These are phyloP conservation scores for Enteromius argenteus DNA, from an alignment of 2,797 vertebrate species.

Conservation along the genomic window DNA sequence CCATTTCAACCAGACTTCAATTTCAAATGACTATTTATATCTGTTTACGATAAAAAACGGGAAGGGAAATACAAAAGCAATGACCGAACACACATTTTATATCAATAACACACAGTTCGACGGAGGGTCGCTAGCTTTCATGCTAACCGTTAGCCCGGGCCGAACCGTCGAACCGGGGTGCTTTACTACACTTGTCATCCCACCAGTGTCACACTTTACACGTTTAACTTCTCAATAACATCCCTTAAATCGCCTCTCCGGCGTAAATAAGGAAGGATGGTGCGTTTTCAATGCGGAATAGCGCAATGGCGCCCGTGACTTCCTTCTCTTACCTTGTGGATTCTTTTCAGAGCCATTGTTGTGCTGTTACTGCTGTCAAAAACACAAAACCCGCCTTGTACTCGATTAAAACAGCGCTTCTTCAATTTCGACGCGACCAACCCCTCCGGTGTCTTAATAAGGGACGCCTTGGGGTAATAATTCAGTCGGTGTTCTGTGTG, in stretches of 20 bases:
- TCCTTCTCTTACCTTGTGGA: conserved; percentile 91
- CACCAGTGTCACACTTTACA: conserved; percentile 9
- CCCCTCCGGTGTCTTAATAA: conserved; percentile 65
- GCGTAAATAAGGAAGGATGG: background rate
- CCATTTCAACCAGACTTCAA: background rate
- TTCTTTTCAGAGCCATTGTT: conserved; percentile 97
- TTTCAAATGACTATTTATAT: background rate
- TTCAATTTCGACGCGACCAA: conserved; percentile 68
- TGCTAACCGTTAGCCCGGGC: conserved; percentile 31
- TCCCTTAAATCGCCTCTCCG: background rate
- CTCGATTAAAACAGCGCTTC: conserved; percentile 81
- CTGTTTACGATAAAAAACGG: background rate
- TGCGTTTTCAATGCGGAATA: conserved; percentile 12
- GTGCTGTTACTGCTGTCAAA: conserved; percentile 74
- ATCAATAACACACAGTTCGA: background rate
- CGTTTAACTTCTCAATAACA: background rate
- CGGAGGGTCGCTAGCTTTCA: conserved; percentile 8
- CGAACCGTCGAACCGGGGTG: conserved; percentile 34
- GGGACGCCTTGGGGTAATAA: conserved; percentile 64
- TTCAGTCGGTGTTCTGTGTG: conserved; percentile 58
- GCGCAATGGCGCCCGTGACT: conserved; percentile 62
- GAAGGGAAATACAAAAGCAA: background rate
- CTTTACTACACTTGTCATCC: conserved; percentile 31
- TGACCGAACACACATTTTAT: background rate
- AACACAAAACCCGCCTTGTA: conserved; percentile 77